Evolutionary conservation across 2,797 vertebrate species (phyloP).

Genomic region (Smutsia temminckii): DNA sequence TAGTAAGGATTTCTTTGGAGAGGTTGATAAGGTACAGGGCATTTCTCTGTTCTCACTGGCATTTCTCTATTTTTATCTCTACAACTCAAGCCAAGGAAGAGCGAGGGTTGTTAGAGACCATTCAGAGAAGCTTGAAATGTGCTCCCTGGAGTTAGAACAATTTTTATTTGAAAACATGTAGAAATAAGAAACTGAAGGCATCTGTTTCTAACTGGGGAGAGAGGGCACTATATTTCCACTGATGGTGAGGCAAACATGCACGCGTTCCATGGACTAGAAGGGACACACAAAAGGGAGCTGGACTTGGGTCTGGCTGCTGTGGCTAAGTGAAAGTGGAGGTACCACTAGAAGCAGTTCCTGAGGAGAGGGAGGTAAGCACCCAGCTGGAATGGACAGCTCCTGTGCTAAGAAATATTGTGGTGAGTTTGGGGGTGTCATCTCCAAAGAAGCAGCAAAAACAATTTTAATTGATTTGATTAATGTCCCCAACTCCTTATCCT

Average conservation of each 20-base stretch:
- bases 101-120: neutral
- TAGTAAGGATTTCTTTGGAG: neutral
- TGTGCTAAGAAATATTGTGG: neutral
- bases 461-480: neutral
- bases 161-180: neutral
- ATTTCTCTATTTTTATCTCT: neutral
- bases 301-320: neutral
- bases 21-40: neutral
- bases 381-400: neutral
- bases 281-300: neutral
- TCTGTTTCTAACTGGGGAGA: neutral
- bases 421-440: neutral
- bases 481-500: neutral
- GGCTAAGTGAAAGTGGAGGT: neutral
- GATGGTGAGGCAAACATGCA: neutral
- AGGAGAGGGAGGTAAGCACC: neutral
- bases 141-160: neutral
- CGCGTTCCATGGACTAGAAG: neutral
- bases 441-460: neutral
- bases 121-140: neutral
- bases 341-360: neutral
- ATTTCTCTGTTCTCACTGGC: neutral
- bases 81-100: neutral
- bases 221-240: neutral
- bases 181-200: neutral